phyloP scores from a whole-genome alignment of 1,140 invertebrate species.

The Drosophila eugracilis region DNA sequence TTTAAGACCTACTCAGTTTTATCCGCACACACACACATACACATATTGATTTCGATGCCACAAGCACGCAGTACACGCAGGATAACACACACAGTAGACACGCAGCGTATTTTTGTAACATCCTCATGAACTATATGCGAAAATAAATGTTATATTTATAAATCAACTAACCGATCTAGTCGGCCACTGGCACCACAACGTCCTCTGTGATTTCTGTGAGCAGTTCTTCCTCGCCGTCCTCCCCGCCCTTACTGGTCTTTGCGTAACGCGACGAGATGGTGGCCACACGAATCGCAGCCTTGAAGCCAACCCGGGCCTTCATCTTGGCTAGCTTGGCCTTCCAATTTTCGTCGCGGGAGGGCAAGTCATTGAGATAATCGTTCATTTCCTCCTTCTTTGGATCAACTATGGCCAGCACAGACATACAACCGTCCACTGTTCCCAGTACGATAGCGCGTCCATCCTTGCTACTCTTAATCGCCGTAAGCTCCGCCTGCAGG shows the following conservation, averaged over 20 bases:
- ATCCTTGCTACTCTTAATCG: slow-evolving; percentile 92
- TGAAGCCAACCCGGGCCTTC: slow-evolving; percentile 88
- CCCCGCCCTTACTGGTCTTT: slow-evolving; percentile 53
- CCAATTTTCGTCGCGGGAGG: slow-evolving; percentile 91
- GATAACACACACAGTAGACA: slow-evolving; percentile 33
- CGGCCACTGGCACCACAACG: slow-evolving; percentile 64
- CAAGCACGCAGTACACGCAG: slow-evolving; percentile 29
- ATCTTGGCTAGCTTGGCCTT: slow-evolving; percentile 89
- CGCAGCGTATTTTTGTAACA: slow-evolving; percentile 69
- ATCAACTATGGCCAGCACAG: slow-evolving; percentile 96
- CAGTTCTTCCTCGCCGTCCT: slow-evolving; percentile 65
- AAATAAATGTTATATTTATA: slow-evolving; percentile 82
- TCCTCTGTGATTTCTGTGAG: slow-evolving; percentile 73
- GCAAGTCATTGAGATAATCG: slow-evolving; percentile 89
- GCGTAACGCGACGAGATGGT: slow-evolving; percentile 79
- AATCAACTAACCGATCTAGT: slow-evolving; percentile 46
- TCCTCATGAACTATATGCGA: slow-evolving; percentile 64
- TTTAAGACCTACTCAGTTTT: slow-evolving; percentile 61
- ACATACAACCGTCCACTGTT: slow-evolving; percentile 96
- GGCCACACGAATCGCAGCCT: slow-evolving; percentile 86
- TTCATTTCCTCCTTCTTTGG: slow-evolving; percentile 88
- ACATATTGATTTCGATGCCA: slow-evolving; percentile 26
- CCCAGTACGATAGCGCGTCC: slow-evolving; percentile 93
- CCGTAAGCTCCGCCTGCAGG: slow-evolving; percentile 95
- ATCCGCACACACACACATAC: slow-evolving; percentile 20